A percentile compares a stretch with the other conserved stretches of the same genome.
These are phyloP conservation scores for Caenorhabditis elegans DNA, from an alignment of 1,140 invertebrate species.

Conservation along the genomic window WBcel235 BX284605.5:5389501-5390000, in stretches of 20 bases:
- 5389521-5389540: no score
- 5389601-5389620: slow-evolving; percentile 2
- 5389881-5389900: slow-evolving; percentile 55
- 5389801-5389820: slow-evolving; percentile 56
- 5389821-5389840: slow-evolving; percentile 49
- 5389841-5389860: slow-evolving; percentile 58
- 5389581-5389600: slow-evolving; percentile 2
- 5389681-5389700: slow-evolving; percentile 13
- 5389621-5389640: not conserved
- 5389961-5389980: slow-evolving; percentile 57
- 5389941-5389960: not conserved
- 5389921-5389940: slow-evolving; percentile 15
- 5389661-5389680: not conserved
- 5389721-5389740: no score
- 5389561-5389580: not conserved
- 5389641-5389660: not conserved
- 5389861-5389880: slow-evolving; percentile 50
- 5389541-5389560: not conserved
- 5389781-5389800: slow-evolving; percentile 59
- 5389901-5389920: slow-evolving; percentile 54
- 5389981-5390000: slow-evolving; percentile 58
- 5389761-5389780: slow-evolving; percentile 52
- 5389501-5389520: no score
- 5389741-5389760: no score
- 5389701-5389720: slow-evolving; percentile 40